These are phyloP conservation scores for Thamnophis elegans DNA, from an alignment of 2,797 vertebrate genomes.

Conservation along the genomic window DNA sequence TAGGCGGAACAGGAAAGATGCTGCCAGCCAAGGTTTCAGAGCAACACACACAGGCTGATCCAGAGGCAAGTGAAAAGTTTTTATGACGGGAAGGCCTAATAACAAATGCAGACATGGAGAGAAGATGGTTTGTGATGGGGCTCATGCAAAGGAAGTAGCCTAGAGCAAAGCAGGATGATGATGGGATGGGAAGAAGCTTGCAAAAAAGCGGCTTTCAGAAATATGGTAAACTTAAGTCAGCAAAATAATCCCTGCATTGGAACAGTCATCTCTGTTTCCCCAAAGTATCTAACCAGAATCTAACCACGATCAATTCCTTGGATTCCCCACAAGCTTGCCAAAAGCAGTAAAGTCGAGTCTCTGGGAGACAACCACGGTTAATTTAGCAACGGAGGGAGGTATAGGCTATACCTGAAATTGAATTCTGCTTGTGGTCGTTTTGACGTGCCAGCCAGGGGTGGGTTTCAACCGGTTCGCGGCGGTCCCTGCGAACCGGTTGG, in stretches of 20 bases:
- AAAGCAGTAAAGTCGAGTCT: neutral
- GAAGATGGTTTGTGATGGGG: neutral
- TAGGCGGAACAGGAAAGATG: neutral
- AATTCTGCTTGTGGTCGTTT: neutral
- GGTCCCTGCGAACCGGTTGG: too few species aligned
- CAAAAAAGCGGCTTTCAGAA: neutral
- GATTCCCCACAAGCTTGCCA: neutral
- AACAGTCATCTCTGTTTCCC: accelerated
- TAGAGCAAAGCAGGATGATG: neutral
- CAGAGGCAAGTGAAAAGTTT: conserved; percentile 11
- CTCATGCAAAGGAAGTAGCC: neutral
- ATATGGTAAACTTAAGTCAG: neutral
- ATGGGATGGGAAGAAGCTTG: neutral
- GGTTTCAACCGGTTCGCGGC: too few species aligned
- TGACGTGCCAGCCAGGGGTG: too few species aligned
- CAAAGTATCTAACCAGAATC: neutral
- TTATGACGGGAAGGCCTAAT: neutral
- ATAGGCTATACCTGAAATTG: neutral
- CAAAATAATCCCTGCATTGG: neutral
- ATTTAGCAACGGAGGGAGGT: neutral
- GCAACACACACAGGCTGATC: neutral
- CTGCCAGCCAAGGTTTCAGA: neutral
- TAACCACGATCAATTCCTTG: neutral
- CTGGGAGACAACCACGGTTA: neutral
- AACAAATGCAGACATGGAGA: neutral